Percentiles rank a stretch among this genome's conserved stretches.
Evolutionary conservation across 92 coral and sea anemone species (phyloP).

Genomic region (Umimayanthus kanabou): DNA sequence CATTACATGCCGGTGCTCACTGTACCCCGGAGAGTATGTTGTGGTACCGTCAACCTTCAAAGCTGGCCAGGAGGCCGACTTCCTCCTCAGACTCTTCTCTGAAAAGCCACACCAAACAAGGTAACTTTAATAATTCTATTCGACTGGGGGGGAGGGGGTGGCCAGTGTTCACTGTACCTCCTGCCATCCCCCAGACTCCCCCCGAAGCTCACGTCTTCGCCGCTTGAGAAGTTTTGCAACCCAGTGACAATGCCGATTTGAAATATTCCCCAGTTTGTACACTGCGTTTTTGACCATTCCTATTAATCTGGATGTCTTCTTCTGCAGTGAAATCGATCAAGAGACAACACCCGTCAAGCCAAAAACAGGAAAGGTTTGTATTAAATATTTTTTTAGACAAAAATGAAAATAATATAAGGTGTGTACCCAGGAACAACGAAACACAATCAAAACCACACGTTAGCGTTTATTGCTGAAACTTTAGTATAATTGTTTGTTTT

Average conservation of each 20-base stretch:
- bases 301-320: neutral
- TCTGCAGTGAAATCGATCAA: conserved; percentile 74
- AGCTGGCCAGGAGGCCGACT: conserved; percentile 74
- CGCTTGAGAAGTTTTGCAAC: too few species aligned
- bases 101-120: conserved; percentile 78
- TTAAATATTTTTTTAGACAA: neutral
- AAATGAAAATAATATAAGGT: neutral
- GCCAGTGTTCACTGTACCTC: too few species aligned
- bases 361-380: conserved; percentile 60
- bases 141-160: too few species aligned
- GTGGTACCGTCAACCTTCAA: conserved; percentile 83
- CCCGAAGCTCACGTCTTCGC: too few species aligned
- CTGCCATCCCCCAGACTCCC: too few species aligned
- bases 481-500: too few species aligned
- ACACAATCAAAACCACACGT: too few species aligned
- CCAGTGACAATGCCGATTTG: too few species aligned
- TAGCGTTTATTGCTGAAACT: too few species aligned
- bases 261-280: too few species aligned
- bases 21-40: conserved; percentile 74
- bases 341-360: conserved; percentile 58
- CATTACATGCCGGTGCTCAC: conserved; percentile 70
- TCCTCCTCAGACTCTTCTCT: conserved; percentile 75
- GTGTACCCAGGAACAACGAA: too few species aligned
- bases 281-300: too few species aligned
- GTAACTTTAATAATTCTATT: conserved; percentile 26